Base-by-base conservation (phyloP, 2,797 vertebrate species). In the Cryptoblepharus egeriae region DNA sequence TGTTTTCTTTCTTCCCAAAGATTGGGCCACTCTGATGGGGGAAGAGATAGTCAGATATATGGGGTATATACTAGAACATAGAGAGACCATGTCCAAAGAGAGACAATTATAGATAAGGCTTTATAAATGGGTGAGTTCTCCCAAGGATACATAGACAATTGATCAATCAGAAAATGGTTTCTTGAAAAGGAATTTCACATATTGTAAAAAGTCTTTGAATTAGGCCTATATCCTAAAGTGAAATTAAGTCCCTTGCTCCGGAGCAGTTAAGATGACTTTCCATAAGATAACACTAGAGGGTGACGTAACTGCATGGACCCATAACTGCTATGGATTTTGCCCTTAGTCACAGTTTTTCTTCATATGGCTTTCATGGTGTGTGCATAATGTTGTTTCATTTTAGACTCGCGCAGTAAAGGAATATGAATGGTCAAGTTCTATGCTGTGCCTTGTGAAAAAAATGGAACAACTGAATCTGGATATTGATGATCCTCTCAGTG, bases 401-500 rank as follows among this genome's bases (percentile, higher is more conserved):
- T n/a, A n/a, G n/a, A n/a, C n/a, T n/a, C n/a, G n/a, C n/a, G n/a
- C 93, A 90, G 94, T 92, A 55, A 93, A 95, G 85, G 90, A 80
- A 85, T 96, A 95, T 85, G 95, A 95, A 39, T 97, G 96, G 96
- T 96, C 95, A 12, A 94, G 96, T 81, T 98, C 97, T 60, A 96
- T 98, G 97, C 95, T 78, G 73, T 97, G 95, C 87, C 95, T 98
- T 83, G 96, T 98, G 95, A 96, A 93, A 93, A 98, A 96, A 87
- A 94, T 98, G 83, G 97, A 98, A 90, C 96, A 96, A 85, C 94
- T 98, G 75, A 96, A 97, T 90, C 89, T 97, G 88, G 97, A 98
- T 93, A 98, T 98, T 83, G 96, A 98, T 90, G 97, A 98, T 87
- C 97, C 97, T 85, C 95, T 98, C 80, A 97, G 96, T 84, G 90